Evolutionary conservation across 1,140 invertebrate genomes (phyloP).

Genomic region (Ceratoteleas bidentatus): DNA sequence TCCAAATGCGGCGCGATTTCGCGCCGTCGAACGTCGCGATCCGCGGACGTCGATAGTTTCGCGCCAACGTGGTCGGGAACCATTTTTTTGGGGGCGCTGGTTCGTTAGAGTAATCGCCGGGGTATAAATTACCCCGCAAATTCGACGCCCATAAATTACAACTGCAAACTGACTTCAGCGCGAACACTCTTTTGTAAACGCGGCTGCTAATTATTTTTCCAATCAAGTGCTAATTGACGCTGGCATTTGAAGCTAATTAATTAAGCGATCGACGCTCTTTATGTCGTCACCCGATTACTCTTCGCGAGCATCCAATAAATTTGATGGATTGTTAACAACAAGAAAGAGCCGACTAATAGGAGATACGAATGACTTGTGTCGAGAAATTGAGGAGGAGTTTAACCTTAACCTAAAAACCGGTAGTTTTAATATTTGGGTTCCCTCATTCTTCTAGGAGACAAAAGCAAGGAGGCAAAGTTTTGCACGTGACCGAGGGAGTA

Average conservation of each 20-base stretch:
- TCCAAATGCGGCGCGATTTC: slow-evolving; percentile 34
- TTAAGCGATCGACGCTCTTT: slow-evolving; percentile 58
- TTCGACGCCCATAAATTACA: slow-evolving; percentile 54
- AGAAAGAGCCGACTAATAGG: neutral
- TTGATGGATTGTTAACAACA: slow-evolving; percentile 56
- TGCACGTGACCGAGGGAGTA: no score
- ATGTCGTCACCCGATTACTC: slow-evolving; percentile 55
- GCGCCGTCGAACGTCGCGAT: slow-evolving; percentile 9
- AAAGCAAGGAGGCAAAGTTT: no score
- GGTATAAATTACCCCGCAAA: slow-evolving; percentile 50
- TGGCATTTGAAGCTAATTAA: slow-evolving; percentile 64
- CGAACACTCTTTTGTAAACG: slow-evolving; percentile 63
- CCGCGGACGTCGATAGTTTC: slow-evolving; percentile 15
- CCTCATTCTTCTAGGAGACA: no score
- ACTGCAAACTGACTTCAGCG: slow-evolving; percentile 57
- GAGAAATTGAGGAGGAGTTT: no score
- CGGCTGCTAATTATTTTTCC: slow-evolving; percentile 64
- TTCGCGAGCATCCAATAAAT: slow-evolving; percentile 42
- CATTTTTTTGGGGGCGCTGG: no score
- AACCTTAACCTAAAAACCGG: no score
- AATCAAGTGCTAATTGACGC: slow-evolving; percentile 62
- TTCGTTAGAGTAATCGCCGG: no score
- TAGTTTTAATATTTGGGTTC: no score
- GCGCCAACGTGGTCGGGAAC: no score
- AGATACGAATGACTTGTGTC: no score